phyloP scores from a whole-genome alignment of 2,113 vertebrate genomes.

The Carettochelys insculpta region DNA sequence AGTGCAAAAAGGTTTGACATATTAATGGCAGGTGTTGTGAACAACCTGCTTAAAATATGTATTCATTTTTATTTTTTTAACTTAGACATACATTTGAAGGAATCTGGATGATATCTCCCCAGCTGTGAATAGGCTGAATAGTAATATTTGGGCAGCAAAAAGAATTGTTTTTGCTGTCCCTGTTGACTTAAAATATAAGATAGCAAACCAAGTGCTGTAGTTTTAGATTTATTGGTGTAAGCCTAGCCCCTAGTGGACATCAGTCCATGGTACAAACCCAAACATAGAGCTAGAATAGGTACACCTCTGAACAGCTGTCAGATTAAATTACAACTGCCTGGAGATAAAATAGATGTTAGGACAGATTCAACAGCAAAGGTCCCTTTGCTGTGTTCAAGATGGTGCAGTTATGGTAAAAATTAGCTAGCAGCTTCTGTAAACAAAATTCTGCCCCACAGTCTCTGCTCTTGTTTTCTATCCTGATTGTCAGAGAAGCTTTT shows the following conservation, averaged over 20 bases:
- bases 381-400: neutral
- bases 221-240: slow-evolving; percentile 46
- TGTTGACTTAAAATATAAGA: neutral
- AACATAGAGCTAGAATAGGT: neutral
- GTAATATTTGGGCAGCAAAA: neutral
- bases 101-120: slow-evolving; percentile 12
- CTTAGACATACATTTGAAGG: slow-evolving; percentile 35
- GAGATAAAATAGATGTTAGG: slow-evolving; percentile 5
- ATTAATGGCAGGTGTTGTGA: slow-evolving; percentile 47
- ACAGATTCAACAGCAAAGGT: neutral
- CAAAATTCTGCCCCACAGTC: neutral
- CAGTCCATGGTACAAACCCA: neutral
- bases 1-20: slow-evolving; percentile 53
- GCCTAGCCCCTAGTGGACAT: slow-evolving; percentile 31
- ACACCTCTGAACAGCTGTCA: neutral
- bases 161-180: neutral
- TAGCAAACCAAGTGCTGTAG: neutral
- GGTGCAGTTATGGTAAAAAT: slow-evolving; percentile 8
- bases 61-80: slow-evolving; percentile 43
- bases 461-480: neutral
- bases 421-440: neutral
- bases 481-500: slow-evolving; percentile 16
- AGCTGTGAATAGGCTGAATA: slow-evolving; percentile 7
- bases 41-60: slow-evolving; percentile 43
- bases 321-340: neutral